Base-by-base conservation (phyloP, 2,797 vertebrate genomes). In the Enteromius unitaeniatus region DNA sequence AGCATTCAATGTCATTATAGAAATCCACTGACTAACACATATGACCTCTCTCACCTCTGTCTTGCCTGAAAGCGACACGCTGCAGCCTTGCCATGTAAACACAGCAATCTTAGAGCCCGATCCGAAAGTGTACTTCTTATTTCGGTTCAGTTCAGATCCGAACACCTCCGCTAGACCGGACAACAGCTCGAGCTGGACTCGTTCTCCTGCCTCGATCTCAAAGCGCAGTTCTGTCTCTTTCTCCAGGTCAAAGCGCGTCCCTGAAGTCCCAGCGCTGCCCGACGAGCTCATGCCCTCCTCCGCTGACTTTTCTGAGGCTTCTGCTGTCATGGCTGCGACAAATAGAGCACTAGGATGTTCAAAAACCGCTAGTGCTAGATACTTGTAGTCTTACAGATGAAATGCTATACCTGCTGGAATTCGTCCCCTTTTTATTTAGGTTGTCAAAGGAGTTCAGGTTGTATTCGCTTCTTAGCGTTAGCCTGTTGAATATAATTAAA, bases 41-140 rank as follows among this genome's bases (percentile, higher is more conserved):
- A 55, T 8, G 40, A 17, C 7, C 2, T 17, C 13, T 34, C 90
- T 90, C 73, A 97, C 97, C 94, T 99, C 98, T 0, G 97, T 97
- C 84, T 97, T 97, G 68, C 98, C 98, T 2, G 94, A 96, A 45
- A 99, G 95, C 81, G 96, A 97, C 23, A 99, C 92, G 17, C 95
- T 95, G 89, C 98, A 99, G 84, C 98, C 97, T 47, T 99, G 98
- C 98, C 98, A 99, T 19, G 98, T 99, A 90, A 99, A 99, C 64
- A 99, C 97, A 0, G 98, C 97, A 21, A 97, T 97, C 90, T 99
- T 99, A 65, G 97, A 96, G 0, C 98, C 98, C 0, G 97, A 94
- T 4, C 98, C 97, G 72, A 99, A 99, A 0, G 93, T 95, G 91
- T 99, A 99, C 86, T 97, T 98, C 92, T 99, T 99, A 91, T 99